Evolutionary conservation across 2,888 invertebrate species (phyloP).

Genomic region (Netelia virgata): DNA sequence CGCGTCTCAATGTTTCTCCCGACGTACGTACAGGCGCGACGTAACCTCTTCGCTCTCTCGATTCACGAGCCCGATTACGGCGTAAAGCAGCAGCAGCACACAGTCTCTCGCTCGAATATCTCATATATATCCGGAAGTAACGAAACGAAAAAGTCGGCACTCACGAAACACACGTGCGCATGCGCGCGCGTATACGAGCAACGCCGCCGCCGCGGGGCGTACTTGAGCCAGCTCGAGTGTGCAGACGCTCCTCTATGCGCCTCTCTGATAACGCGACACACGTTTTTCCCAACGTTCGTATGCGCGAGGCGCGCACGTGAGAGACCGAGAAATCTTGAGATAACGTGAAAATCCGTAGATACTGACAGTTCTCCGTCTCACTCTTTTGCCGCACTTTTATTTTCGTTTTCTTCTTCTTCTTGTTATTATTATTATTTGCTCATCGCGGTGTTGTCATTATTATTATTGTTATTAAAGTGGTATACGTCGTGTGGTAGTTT

Average conservation of each 20-base stretch:
- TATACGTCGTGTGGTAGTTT: too few relatives aligned
- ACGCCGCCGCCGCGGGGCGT: not conserved
- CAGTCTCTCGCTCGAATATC: not conserved
- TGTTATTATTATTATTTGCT: too few relatives aligned
- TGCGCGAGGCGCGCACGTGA: conserved; percentile 18
- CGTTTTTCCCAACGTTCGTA: conserved; percentile 16
- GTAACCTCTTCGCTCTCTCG: not conserved
- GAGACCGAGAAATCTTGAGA: not conserved
- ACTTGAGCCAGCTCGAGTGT: conserved; percentile 28
- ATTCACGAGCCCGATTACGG: not conserved
- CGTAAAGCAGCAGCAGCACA: not conserved
- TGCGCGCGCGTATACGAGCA: conserved; percentile 9
- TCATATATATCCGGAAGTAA: conserved; percentile 57
- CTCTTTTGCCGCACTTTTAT: not conserved
- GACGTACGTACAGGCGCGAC: not conserved
- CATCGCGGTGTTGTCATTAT: too few relatives aligned
- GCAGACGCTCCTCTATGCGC: conserved; percentile 12
- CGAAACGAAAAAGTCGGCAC: not conserved
- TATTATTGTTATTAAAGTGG: not conserved
- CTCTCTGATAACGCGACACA: conserved; percentile 36
- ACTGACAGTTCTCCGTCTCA: not conserved
- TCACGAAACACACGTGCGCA: not conserved
- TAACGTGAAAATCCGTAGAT: not conserved
- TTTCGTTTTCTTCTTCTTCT: not conserved
- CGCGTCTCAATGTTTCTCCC: not conserved